Evolutionary conservation across 2,113 vertebrate species (phyloP).

Genomic region (Nannospalax galili): DNA sequence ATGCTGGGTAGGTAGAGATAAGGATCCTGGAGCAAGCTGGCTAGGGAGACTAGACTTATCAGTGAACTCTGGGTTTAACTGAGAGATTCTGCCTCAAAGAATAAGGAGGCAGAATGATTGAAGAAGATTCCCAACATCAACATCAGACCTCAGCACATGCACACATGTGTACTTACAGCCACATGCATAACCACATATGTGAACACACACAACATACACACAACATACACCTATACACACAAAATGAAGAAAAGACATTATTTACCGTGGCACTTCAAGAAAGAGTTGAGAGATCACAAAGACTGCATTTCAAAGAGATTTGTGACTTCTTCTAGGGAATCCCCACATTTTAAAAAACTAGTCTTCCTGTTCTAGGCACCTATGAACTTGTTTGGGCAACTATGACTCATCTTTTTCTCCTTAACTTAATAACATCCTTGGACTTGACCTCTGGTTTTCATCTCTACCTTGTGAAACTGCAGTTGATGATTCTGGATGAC

Average conservation of each 20-base stretch:
- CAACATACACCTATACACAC: neutral
- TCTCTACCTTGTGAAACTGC: slow-evolving; percentile 34
- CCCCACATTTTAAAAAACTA: slow-evolving; percentile 3
- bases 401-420: neutral
- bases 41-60: neutral
- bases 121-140: neutral
- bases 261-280: neutral
- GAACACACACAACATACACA: neutral
- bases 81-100: neutral
- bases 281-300: neutral
- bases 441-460: slow-evolving; percentile 37
- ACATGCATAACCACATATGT: neutral
- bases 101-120: neutral
- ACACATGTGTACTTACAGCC: too few relatives aligned
- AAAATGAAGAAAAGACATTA: neutral
- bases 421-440: slow-evolving; percentile 28
- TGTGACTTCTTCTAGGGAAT: neutral
- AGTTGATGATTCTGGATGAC: slow-evolving; percentile 14
- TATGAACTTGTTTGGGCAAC: neutral
- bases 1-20: neutral
- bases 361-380: neutral
- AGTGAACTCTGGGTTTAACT: neutral
- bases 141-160: neutral
- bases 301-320: neutral
- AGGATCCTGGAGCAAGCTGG: neutral